Evolutionary conservation across 2,113 vertebrate species (phyloP).

Genomic region (Psilopogon haemacephalus): DNA sequence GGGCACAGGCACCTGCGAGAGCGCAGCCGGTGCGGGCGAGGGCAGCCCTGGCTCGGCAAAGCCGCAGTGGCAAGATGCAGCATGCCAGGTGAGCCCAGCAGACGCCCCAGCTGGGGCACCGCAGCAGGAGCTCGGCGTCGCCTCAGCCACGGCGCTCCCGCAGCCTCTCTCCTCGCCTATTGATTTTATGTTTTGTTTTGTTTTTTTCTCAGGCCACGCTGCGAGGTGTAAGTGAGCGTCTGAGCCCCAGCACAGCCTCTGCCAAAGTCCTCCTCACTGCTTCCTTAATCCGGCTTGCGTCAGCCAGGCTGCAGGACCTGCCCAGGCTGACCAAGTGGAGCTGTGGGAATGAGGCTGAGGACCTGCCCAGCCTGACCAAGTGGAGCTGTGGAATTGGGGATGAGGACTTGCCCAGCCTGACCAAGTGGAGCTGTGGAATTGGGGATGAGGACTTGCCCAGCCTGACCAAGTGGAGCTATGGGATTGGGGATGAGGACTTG

Average conservation of each 20-base stretch:
- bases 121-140: neutral
- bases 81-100: neutral
- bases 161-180: fast-evolving
- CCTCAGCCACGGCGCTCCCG: fast-evolving
- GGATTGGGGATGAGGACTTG: too few relatives aligned
- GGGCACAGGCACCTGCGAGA: neutral
- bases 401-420: too few relatives aligned
- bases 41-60: fast-evolving
- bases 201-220: neutral
- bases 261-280: neutral
- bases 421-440: too few relatives aligned
- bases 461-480: too few relatives aligned
- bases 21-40: neutral
- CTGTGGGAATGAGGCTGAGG: neutral
- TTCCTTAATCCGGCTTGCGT: neutral
- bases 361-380: neutral
- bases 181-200: too few relatives aligned
- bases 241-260: neutral
- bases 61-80: neutral
- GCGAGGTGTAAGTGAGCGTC: neutral
- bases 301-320: neutral
- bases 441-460: too few relatives aligned
- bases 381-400: too few relatives aligned
- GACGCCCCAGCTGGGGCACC: neutral
- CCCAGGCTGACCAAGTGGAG: neutral